Evolutionary conservation across 1,140 invertebrate species (phyloP).

Genomic region (Diorhabda sublineata): DNA sequence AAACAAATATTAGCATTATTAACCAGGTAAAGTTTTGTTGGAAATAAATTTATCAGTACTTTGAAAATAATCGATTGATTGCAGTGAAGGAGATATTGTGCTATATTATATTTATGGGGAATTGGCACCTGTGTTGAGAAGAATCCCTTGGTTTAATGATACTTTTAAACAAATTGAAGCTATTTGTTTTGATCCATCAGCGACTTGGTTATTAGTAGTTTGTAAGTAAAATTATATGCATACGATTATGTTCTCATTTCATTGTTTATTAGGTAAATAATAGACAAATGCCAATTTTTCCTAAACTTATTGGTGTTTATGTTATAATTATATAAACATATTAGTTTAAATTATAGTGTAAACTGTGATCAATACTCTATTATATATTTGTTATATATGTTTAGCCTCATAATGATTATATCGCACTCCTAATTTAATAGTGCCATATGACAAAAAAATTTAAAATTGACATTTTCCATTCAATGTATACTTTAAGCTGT

Average conservation of each 20-base stretch:
- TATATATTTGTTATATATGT: no score
- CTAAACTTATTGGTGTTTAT: no score
- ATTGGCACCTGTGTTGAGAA: slow-evolving; percentile 54
- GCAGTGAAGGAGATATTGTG: slow-evolving; percentile 42
- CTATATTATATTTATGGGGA: slow-evolving; percentile 45
- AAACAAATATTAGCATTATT: slow-evolving; percentile 46
- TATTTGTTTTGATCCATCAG: slow-evolving; percentile 66
- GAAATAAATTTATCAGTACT: no score
- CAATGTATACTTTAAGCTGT: no score
- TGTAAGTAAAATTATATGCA: slow-evolving; percentile 43
- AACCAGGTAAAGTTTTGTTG: slow-evolving; percentile 34
- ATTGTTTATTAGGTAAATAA: slow-evolving; percentile 6
- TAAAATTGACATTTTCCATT: no score
- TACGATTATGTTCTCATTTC: background rate
- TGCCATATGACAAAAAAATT: no score
- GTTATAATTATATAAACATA: no score
- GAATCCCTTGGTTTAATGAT: slow-evolving; percentile 64
- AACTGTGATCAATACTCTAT: no score
- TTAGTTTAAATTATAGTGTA: no score
- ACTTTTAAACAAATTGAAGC: slow-evolving; percentile 57
- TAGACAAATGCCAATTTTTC: background rate
- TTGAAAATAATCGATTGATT: slow-evolving; percentile 4
- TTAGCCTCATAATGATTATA: no score
- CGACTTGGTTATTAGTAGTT: slow-evolving; percentile 62
- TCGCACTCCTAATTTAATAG: no score